These are phyloP conservation scores for Oceanodroma leucorhoa DNA, from an alignment of 2,797 vertebrate species.

Conservation along the genomic window DNA sequence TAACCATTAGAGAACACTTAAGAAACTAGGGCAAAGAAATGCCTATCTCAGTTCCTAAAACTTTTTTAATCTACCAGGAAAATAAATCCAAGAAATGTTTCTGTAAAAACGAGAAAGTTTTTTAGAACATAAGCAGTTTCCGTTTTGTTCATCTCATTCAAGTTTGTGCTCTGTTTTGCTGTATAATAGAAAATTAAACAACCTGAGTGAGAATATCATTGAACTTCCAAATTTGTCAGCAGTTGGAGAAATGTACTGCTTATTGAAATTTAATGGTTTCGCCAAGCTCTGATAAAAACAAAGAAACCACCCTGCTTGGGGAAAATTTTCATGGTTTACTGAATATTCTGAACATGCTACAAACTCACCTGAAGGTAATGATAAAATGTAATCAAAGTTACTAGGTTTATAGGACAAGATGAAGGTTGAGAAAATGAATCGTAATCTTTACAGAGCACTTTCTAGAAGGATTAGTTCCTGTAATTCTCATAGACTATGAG, in stretches of 20 bases:
- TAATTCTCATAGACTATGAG: neutral
- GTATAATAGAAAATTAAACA: neutral
- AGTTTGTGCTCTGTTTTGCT: constrained; percentile 34
- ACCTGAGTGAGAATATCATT: neutral
- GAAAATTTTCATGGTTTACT: neutral
- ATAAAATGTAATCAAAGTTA: neutral
- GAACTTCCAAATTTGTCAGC: neutral
- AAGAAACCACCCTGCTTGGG: neutral
- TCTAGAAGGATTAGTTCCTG: neutral
- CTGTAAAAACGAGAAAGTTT: neutral
- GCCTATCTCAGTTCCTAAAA: constrained; percentile 46
- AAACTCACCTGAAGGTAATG: neutral
- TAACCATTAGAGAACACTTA: constrained; percentile 40
- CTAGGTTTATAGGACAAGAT: neutral
- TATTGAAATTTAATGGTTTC: neutral
- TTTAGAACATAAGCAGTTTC: neutral
- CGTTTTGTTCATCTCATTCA: constrained; percentile 33
- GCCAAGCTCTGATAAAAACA: neutral
- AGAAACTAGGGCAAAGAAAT: constrained; percentile 46
- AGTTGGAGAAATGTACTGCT: neutral
- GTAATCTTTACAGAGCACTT: neutral
- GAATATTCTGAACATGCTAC: neutral
- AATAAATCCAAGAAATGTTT: constrained; percentile 43
- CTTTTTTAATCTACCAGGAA: constrained; percentile 55
- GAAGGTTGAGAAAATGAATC: neutral